Percentiles rank a stretch among this genome's conserved stretches.
These are phyloP conservation scores for Xiphophorus birchmanni DNA, from an alignment of 2,797 vertebrate species.

Conservation along the genomic window DNA sequence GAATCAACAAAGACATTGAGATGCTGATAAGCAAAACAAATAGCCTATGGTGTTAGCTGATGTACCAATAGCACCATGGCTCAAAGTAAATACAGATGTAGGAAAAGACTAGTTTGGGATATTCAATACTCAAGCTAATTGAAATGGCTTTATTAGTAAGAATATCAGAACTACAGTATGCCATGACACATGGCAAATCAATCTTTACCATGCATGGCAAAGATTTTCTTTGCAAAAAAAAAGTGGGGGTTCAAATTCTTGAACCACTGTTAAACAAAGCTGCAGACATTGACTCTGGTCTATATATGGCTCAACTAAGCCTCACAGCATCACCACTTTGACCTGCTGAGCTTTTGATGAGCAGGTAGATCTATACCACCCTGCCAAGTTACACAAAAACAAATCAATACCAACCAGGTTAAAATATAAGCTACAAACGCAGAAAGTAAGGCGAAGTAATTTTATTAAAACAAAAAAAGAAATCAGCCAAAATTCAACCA, in stretches of 20 bases:
- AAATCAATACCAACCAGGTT: neutral
- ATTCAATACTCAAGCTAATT: slow-evolving; percentile 38
- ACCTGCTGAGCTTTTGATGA: neutral
- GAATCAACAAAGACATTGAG: slow-evolving; percentile 16
- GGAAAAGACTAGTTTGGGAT: slow-evolving; percentile 28
- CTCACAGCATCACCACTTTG: neutral
- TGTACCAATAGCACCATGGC: slow-evolving; percentile 30
- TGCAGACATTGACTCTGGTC: neutral
- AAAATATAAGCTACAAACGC: neutral
- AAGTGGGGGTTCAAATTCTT: neutral
- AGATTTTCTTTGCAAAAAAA: neutral
- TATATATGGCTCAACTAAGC: neutral
- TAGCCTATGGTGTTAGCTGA: slow-evolving; percentile 32
- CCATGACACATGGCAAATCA: neutral
- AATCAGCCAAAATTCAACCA: neutral
- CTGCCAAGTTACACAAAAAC: neutral
- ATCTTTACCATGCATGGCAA: neutral
- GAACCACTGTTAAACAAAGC: neutral
- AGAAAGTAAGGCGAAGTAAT: neutral
- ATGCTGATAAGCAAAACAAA: slow-evolving; percentile 2
- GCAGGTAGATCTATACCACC: neutral
- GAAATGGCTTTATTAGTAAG: slow-evolving; percentile 38
- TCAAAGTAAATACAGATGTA: slow-evolving; percentile 44
- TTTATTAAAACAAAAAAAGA: neutral
- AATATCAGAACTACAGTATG: neutral